phyloP scores from a whole-genome alignment of 1,140 invertebrate genomes.

The Heterodera schachtii region DNA sequence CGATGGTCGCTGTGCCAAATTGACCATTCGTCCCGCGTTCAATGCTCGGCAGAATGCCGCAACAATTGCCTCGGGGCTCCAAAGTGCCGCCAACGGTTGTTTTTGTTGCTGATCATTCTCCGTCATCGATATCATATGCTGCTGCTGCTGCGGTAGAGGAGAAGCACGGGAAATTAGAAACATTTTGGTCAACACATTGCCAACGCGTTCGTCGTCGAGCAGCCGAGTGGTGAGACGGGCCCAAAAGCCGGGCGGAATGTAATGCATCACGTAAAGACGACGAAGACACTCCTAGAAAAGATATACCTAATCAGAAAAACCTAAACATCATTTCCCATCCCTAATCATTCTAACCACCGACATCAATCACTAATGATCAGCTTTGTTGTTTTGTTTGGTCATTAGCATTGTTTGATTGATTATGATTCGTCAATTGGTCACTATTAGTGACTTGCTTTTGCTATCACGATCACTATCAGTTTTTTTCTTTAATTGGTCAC shows the following conservation, averaged over 20 bases:
- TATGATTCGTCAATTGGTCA: too few species aligned
- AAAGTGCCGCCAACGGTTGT: background rate
- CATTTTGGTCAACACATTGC: constrained; percentile 71
- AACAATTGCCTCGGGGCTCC: background rate
- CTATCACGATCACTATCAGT: too few species aligned
- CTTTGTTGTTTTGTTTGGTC: too few species aligned
- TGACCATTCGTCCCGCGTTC: constrained; percentile 10
- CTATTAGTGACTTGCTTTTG: too few species aligned
- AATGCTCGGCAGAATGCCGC: background rate
- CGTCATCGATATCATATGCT: background rate
- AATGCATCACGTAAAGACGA: constrained; percentile 77
- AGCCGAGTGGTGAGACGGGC: constrained; percentile 87
- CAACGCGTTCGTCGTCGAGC: constrained; percentile 79
- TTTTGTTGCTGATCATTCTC: constrained; percentile 19
- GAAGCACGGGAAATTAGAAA: constrained; percentile 63
- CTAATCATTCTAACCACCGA: too few species aligned
- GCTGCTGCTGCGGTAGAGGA: background rate
- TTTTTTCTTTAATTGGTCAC: too few species aligned
- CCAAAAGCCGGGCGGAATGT: constrained; percentile 98
- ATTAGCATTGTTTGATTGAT: too few species aligned
- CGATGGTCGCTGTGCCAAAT: constrained; percentile 3
- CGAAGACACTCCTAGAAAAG: constrained; percentile 43
- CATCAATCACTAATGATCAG: too few species aligned
- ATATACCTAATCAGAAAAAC: too few species aligned
- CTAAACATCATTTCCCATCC: too few species aligned